Percentiles rank a stretch among this genome's conserved stretches.
Evolutionary conservation across 2,888 invertebrate genomes (phyloP).

Genomic region (Yponomeuta cagnagella): DNA sequence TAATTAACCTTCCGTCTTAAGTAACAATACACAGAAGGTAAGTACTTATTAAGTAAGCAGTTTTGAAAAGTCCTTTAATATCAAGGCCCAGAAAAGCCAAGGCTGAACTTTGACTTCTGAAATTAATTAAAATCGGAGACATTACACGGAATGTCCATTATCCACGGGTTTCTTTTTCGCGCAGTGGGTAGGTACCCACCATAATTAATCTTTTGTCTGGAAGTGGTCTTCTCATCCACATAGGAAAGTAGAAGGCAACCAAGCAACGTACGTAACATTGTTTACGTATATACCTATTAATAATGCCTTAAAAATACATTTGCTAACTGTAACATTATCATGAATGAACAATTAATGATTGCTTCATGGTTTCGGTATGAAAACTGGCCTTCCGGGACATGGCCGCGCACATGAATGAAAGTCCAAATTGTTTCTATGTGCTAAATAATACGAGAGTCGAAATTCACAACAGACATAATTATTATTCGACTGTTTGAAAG

Average conservation of each 20-base stretch:
- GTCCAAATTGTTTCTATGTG: too few species aligned
- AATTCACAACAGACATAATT: too few species aligned
- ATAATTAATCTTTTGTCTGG: background rate
- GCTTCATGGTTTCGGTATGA: too few species aligned
- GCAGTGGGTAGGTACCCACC: background rate
- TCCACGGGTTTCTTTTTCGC: conserved; percentile 6
- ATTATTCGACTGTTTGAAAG: too few species aligned
- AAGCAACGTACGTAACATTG: too few species aligned
- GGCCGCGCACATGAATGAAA: too few species aligned
- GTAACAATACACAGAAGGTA: background rate
- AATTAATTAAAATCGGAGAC: conserved; percentile 28
- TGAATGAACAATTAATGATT: too few species aligned
- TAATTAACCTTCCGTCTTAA: background rate
- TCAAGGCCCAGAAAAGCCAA: background rate
- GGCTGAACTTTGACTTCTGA: background rate
- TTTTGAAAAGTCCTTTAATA: background rate
- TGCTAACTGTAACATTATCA: too few species aligned
- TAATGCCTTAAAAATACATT: too few species aligned
- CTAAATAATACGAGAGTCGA: too few species aligned
- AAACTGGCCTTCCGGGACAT: too few species aligned
- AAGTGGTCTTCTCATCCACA: background rate
- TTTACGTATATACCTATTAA: too few species aligned
- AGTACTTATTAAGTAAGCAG: background rate
- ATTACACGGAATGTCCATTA: conserved; percentile 40
- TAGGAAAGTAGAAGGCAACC: background rate